Evolutionary conservation across 1,140 invertebrate genomes (phyloP).

Genomic region (Drosophila cardini): DNA sequence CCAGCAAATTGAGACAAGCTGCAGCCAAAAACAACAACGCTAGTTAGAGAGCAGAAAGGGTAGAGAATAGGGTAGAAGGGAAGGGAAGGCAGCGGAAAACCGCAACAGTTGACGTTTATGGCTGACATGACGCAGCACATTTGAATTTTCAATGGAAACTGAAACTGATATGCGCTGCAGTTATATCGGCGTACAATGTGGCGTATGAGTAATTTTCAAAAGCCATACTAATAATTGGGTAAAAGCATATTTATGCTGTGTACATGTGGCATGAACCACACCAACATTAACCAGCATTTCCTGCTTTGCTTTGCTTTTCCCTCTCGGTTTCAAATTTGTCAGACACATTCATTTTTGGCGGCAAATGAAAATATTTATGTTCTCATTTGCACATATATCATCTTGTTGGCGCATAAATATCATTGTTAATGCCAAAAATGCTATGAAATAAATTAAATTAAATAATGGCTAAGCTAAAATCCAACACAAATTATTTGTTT

Average conservation of each 20-base stretch:
- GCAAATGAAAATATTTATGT: slow-evolving; percentile 40
- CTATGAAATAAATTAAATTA: slow-evolving; percentile 33
- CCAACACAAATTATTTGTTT: slow-evolving; percentile 19
- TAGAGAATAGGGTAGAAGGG: not conserved
- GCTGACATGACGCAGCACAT: slow-evolving; percentile 57
- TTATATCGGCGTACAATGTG: slow-evolving; percentile 33
- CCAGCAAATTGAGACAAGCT: slow-evolving; percentile 66
- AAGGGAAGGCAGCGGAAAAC: not conserved
- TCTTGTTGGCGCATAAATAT: slow-evolving; percentile 40
- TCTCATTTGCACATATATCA: slow-evolving; percentile 20
- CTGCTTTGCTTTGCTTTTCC: slow-evolving; percentile 12
- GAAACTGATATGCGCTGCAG: slow-evolving; percentile 62
- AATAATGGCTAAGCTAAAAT: slow-evolving; percentile 11
- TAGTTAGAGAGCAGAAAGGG: slow-evolving; percentile 24
- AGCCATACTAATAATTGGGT: slow-evolving; percentile 63
- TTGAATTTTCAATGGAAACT: slow-evolving; percentile 39
- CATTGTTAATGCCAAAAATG: slow-evolving; percentile 36
- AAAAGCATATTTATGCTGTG: slow-evolving; percentile 1
- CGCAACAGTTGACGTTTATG: slow-evolving; percentile 79
- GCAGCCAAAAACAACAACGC: slow-evolving; percentile 26
- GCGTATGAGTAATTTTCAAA: slow-evolving; percentile 62
- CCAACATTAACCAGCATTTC: slow-evolving; percentile 16
- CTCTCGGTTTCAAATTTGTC: slow-evolving; percentile 19
- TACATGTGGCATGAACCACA: slow-evolving; percentile 15
- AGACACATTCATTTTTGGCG: slow-evolving; percentile 35